Evolutionary conservation across 1,140 invertebrate genomes (phyloP).

Genomic region (Sesamia nonagrioides): DNA sequence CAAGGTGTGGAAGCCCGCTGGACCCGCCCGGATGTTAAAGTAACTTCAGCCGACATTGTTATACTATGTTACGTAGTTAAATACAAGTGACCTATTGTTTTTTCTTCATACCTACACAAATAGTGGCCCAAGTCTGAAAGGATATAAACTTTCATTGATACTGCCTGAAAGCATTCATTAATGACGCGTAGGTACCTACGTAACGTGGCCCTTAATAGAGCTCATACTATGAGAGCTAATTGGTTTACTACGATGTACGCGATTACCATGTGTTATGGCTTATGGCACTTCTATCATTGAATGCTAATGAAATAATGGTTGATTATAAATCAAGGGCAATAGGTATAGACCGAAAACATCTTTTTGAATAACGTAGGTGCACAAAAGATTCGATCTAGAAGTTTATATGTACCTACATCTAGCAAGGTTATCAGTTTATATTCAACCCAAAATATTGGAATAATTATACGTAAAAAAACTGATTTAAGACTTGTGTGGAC

Average conservation of each 20-base stretch:
- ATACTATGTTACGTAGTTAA: conserved; percentile 39
- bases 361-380: not conserved
- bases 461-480: no score
- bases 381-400: not conserved
- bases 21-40: conserved; percentile 51
- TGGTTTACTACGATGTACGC: not conserved
- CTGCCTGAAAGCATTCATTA: conserved; percentile 33
- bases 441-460: no score
- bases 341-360: not conserved
- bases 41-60: conserved; percentile 27
- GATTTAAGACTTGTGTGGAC: no score
- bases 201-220: not conserved
- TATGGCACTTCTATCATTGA: not conserved
- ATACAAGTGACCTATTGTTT: conserved; percentile 7
- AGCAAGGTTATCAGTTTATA: no score
- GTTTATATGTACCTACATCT: no score
- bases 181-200: conserved; percentile 11
- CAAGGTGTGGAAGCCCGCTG: conserved; percentile 77
- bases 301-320: no score
- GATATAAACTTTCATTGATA: conserved; percentile 43
- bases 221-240: not conserved
- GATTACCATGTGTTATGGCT: not conserved
- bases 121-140: conserved; percentile 28
- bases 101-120: conserved; percentile 18
- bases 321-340: no score